A percentile compares a stretch with the other conserved stretches of the same genome.
Evolutionary conservation across 1,140 invertebrate genomes (phyloP).

Genomic region (Archivesica marissinica): DNA sequence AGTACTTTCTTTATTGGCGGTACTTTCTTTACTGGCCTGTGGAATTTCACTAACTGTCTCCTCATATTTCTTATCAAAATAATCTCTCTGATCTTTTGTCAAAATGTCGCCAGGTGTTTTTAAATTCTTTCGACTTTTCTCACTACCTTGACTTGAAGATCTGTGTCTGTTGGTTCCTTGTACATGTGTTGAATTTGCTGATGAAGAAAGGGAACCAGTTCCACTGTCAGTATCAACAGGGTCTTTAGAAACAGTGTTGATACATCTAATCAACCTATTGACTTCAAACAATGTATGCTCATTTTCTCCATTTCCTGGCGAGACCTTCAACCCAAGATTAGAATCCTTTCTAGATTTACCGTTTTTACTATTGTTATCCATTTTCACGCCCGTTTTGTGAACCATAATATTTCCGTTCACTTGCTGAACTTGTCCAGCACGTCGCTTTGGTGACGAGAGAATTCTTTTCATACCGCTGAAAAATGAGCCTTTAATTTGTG

Average conservation of each 20-base stretch:
- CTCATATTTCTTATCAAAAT: conserved; percentile 39
- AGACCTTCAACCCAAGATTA: neutral
- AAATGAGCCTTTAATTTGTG: conserved; percentile 64
- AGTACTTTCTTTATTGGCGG: neutral
- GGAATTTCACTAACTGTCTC: conserved; percentile 8
- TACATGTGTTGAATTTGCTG: conserved; percentile 39
- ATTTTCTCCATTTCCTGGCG: conserved; percentile 37
- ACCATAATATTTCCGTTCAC: neutral
- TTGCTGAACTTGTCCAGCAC: conserved; percentile 23
- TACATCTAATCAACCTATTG: conserved; percentile 29
- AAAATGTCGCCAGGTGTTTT: conserved; percentile 1
- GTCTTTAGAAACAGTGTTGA: neutral
- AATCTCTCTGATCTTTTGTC: conserved; percentile 41
- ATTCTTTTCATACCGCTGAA: conserved; percentile 76
- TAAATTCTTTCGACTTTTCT: neutral
- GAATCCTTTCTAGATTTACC: conserved; percentile 4
- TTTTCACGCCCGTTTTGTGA: neutral
- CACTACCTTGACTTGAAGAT: neutral
- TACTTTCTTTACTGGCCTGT: neutral
- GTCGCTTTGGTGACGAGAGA: conserved; percentile 71
- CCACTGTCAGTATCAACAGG: conserved; percentile 50
- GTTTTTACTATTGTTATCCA: conserved; percentile 22
- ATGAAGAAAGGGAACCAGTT: conserved; percentile 53
- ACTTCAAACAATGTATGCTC: conserved; percentile 57
- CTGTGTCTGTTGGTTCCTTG: neutral